A percentile compares a stretch with the other conserved stretches of the same genome.
These are phyloP conservation scores for Ophion costatus DNA, from an alignment of 2,888 invertebrate species.

Conservation along the genomic window DNA sequence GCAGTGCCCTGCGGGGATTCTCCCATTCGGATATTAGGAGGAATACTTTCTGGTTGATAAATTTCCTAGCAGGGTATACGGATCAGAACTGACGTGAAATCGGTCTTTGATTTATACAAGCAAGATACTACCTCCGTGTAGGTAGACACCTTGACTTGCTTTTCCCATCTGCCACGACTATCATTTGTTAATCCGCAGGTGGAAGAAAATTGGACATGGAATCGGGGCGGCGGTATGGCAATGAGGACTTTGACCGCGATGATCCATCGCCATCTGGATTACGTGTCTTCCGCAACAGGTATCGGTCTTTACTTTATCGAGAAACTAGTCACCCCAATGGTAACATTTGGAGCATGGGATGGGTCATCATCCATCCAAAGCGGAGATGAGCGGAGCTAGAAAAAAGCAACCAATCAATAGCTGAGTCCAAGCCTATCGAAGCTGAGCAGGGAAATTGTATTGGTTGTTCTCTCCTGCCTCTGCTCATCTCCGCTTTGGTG, in stretches of 20 bases:
- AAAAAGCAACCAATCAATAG: no score
- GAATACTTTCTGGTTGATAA: not conserved
- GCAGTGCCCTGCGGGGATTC: not conserved
- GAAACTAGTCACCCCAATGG: not conserved
- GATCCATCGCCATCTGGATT: not conserved
- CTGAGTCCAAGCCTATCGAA: no score
- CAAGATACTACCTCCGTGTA: not conserved
- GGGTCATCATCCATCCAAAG: no score
- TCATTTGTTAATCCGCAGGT: not conserved
- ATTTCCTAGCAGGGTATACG: not conserved
- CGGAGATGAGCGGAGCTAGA: no score
- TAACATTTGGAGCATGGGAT: not conserved
- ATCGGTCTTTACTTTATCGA: not conserved
- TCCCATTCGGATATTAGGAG: not conserved
- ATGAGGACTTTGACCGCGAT: not conserved
- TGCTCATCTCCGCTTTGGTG: no score
- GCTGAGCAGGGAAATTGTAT: no score
- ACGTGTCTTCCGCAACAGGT: not conserved
- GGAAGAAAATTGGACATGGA: not conserved
- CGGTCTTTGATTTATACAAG: not conserved
- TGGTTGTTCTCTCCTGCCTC: no score
- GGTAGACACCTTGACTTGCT: not conserved
- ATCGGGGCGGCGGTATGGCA: not conserved
- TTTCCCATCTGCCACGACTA: not conserved
- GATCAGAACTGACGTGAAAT: not conserved